Evolutionary conservation across 2,888 invertebrate species (phyloP).

Genomic region (Bedellia somnulentella): DNA sequence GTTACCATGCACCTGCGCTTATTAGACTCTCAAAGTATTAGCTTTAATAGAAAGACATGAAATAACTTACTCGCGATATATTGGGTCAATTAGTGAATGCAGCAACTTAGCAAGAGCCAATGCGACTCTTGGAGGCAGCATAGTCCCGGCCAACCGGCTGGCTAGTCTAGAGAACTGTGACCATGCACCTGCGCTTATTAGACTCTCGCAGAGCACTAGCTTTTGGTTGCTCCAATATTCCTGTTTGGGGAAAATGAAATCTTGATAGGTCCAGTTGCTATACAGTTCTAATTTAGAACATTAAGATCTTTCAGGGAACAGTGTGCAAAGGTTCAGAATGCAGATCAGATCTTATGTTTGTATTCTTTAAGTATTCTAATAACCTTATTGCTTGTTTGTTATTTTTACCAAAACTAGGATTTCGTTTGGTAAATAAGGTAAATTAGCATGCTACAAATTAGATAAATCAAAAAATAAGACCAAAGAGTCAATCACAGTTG

Average conservation of each 20-base stretch:
- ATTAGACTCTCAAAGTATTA: conserved; percentile 89
- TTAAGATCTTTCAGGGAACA: too few relatives aligned
- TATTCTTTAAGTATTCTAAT: too few relatives aligned
- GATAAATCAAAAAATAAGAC: too few relatives aligned
- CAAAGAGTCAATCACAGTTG: too few relatives aligned
- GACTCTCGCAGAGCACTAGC: conserved; percentile 86
- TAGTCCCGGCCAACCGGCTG: conserved; percentile 79
- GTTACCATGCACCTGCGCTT: conserved; percentile 87
- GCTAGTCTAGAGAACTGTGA: conserved; percentile 78
- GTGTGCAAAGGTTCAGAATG: too few relatives aligned
- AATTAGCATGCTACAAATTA: too few relatives aligned
- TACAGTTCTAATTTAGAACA: too few relatives aligned
- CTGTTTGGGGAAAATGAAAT: conserved; percentile 19
- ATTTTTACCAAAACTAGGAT: too few relatives aligned
- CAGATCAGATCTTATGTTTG: too few relatives aligned
- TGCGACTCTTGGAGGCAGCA: conserved; percentile 77
- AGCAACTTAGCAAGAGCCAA: conserved; percentile 77
- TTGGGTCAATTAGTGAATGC: conserved; percentile 81
- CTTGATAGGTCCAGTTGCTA: too few relatives aligned
- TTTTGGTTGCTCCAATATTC: conserved; percentile 82
- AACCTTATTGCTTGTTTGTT: too few relatives aligned
- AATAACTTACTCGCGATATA: conserved; percentile 73
- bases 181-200: conserved; percentile 90
- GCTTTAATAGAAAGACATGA: conserved; percentile 52
- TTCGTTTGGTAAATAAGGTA: too few relatives aligned